Evolutionary conservation across 2,797 vertebrate species (phyloP), one percentile per base, ranked within the genome.

Genomic region (Schizothorax lantsangensis): DNA sequence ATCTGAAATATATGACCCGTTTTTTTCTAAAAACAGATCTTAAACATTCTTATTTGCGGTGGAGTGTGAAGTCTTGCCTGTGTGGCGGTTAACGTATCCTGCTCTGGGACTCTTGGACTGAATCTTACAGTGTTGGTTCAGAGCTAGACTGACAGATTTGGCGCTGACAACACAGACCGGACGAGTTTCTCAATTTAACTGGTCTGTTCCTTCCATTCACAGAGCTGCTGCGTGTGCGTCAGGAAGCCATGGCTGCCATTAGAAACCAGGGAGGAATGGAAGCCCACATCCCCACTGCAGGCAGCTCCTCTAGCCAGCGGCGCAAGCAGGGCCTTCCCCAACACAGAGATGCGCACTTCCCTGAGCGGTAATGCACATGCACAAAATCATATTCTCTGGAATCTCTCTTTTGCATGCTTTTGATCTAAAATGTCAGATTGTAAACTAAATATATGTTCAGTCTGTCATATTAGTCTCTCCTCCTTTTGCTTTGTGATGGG

Each of bases 281-380:
- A 88, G 95, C 96, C 88, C 98, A 98, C 92, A 95, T 98, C 87
- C 96, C 97, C 64, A 93, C 97, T 0, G 95, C 94, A 8, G 93
- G 96, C 88, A 97, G 95, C 93, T 96, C 97, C 1, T 96, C 97
- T 81, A 97, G 96, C 90, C 98, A 97, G 93, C 95, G 97, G 87
- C 96, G 98, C 91, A 99, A 99, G 91, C 98, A 98, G 92, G 97
- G 97, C 79, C 96, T 98, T 78, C 96, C 97, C 0, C 97, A 97
- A 93, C 98, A 97, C 92, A 94, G 97, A 54, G 97, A 99, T 19
- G 95, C 97, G 4, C 96, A 98, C 94, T 99, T 97, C 91, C 93
- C 96, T 0, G 97, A 99, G 88, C 97, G 98, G 98, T 99, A 96
- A 78, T 52, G 62, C 62, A 59, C 64, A 85, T 77, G 54, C 59